Conservation (phyloP, 2,797 vertebrate genomes). For the Coccyzus lansbergi region DNA sequence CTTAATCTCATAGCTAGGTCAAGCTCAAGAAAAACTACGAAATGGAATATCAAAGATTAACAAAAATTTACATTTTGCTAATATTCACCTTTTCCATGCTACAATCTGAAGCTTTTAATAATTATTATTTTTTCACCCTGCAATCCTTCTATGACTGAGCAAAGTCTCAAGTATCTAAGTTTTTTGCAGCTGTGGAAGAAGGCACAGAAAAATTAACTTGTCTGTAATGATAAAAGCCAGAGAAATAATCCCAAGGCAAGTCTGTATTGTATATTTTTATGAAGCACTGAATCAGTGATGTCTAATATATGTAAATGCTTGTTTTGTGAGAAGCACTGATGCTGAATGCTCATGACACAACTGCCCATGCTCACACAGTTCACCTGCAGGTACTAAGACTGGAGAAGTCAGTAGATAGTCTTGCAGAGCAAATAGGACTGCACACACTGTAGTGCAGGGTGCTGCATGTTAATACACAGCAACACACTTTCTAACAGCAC, state of each 20-base stretch:
- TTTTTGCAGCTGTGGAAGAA: background rate
- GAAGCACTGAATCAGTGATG: background rate
- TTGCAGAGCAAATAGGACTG: background rate
- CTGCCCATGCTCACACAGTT: accelerated
- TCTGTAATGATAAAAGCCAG: background rate
- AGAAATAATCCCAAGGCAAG: background rate
- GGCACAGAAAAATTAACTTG: background rate
- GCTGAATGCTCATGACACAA: background rate
- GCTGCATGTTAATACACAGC: background rate
- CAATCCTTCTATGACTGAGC: background rate
- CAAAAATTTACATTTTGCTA: background rate
- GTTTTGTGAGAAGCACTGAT: background rate
- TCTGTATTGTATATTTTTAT: background rate
- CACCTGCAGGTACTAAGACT: background rate
- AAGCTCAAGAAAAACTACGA: background rate
- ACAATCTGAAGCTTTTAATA: background rate
- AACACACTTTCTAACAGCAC: background rate
- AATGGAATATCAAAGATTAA: background rate
- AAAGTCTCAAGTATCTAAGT: background rate
- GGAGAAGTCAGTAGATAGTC: accelerated
- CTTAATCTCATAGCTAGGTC: background rate
- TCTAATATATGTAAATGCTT: background rate
- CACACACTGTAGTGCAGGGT: background rate
- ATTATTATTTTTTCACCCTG: background rate
- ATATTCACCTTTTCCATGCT: background rate